Evolutionary conservation across 92 coral and sea anemone species (phyloP), one percentile per base, ranked within the genome.

Genomic region (Paragorgia papillata): DNA sequence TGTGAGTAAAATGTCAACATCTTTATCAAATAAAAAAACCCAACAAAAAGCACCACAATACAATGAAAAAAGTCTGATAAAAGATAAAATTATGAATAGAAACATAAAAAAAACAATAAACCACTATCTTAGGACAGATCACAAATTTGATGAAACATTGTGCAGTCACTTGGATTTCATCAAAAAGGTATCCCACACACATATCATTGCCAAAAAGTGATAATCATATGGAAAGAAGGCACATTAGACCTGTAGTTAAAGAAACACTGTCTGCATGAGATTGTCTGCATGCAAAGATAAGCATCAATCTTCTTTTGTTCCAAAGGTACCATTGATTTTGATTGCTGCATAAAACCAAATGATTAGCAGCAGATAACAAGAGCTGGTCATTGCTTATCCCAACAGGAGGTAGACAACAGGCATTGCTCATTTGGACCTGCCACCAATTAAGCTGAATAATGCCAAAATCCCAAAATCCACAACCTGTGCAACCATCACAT

Each of bases 351-450:
- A 71, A 58, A 44, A 54, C 48, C 49, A 71, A 71, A 43, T 71
- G 64, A 51, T 71, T 55, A 35, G 27, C 78, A 71, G 46, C 78
- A 53, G 78, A 71, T 71, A 71, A 71, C 78, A 53, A 71, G 43
- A 44, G 39, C 57, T 41, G 57, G 74, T 27, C 62, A 9, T 57
- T 70, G 62, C 62, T 50, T 32, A 31, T 33, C 78, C 35, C 78
- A 26, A 64, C 64, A 71, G 78, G 78, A 71, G 57, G 46, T 68
- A 41, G 58, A 39, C 28, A 39, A 19, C 46, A 37, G 27, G 22
- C 31, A 71, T 49, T 71, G 78, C 78, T 35, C 78, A 71, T 35
- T 68, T 30, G 44, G 27, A 64, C 34, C 12, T 15, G 2, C 21
- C 64, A 68, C 3, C 78, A 71, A 51, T 71, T 71, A 71, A 35